Evolutionary conservation across 2,113 vertebrate species (phyloP), one percentile per base, ranked within the genome.

Genomic region (Alligator mississippiensis): DNA sequence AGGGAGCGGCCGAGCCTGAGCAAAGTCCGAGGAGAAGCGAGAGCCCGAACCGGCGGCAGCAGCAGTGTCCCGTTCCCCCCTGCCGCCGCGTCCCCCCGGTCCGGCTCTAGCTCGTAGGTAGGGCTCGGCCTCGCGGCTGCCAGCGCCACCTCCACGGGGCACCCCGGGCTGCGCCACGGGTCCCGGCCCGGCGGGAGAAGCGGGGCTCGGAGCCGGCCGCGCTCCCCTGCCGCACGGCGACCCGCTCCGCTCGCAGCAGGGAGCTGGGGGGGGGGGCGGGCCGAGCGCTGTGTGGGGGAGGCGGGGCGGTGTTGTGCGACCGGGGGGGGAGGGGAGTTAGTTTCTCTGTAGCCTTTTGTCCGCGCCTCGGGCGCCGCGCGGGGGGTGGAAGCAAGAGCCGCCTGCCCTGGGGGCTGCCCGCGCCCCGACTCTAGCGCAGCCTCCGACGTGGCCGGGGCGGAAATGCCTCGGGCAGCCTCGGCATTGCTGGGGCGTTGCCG

Each of bases 111-210:
- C 58, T 25, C 18, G 34, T 34, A 81, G 78, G 79, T 80, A 76
- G 34, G 28, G 68, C 19, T 6, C 4, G 13, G 13, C 2, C 21
- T 13, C 5, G 25, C 30, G 4, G 6, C 27, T 8, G 8, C 34
- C 28, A 14, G 7, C 5, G 12, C 8, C 2, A 9, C n/a, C 19
- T 14, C 17, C 21, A 3, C 30, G 17, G 30, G 24, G 72, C 61
- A 54, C 4, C 21, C 25, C 1, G 34, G 25, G 61, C 75, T n/a
- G 80, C 11, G 8, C 38, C 62, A 4, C n/a, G 27, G n/a, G 38
- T 68, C 30, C 70, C 59, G 21, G 91, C 57, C 61, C 82, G 54
- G 6, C 80, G 93, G 95, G 95, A 87, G 89, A 96, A 93, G 90
- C 13, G 24, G 4, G 59, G 54, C 61, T 60, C 59, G 18, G 5